phyloP scores from a whole-genome alignment of 2,113 vertebrate genomes.

The Heterocephalus glaber region DNA sequence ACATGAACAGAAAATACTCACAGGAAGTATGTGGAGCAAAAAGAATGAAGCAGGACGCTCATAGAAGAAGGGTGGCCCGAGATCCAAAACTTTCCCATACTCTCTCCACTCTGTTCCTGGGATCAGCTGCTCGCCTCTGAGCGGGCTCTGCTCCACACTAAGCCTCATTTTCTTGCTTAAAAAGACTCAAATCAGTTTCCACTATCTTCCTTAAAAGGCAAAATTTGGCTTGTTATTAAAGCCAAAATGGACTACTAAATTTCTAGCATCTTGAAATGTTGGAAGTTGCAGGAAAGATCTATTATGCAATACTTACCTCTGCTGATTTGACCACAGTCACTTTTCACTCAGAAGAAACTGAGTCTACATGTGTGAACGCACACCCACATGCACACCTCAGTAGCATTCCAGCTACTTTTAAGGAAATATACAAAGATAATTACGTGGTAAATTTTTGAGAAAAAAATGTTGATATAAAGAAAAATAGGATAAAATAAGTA shows the following conservation, averaged over 20 bases:
- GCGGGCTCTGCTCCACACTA: background rate
- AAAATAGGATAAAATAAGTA: background rate
- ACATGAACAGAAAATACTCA: background rate
- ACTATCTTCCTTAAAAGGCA: background rate
- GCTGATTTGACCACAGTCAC: background rate
- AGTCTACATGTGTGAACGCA: background rate
- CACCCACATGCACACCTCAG: no score
- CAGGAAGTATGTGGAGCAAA: background rate
- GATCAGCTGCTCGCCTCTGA: background rate
- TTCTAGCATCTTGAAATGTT: background rate
- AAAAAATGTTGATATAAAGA: background rate
- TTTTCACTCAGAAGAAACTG: background rate
- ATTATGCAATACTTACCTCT: background rate
- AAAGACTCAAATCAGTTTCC: background rate
- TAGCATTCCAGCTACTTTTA: slow-evolving; percentile 2
- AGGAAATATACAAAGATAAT: background rate
- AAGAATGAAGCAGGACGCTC: background rate
- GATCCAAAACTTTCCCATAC: accelerated
- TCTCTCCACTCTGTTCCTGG: background rate
- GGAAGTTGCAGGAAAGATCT: background rate
- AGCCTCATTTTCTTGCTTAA: background rate
- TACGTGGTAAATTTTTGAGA: background rate
- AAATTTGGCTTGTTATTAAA: background rate
- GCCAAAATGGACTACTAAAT: background rate
- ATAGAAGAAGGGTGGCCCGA: accelerated